phyloP scores from a whole-genome alignment of 2,797 vertebrate species.

The Danio aesculapii region DNA sequence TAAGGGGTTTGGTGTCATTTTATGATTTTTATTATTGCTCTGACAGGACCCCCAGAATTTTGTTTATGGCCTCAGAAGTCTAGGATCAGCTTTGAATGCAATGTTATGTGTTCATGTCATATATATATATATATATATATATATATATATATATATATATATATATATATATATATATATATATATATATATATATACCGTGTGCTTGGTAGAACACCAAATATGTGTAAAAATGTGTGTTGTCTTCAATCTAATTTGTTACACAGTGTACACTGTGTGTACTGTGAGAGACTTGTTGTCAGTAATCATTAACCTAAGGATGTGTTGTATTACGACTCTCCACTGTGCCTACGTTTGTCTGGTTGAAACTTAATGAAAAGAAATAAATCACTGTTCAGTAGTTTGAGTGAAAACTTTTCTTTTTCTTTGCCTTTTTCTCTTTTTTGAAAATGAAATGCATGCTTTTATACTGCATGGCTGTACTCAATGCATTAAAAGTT shows the following conservation, averaged over 20 bases:
- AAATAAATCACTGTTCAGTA: background rate
- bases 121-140: too few relatives aligned
- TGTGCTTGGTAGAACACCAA: background rate
- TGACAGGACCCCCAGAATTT: too few relatives aligned
- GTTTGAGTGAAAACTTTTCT: background rate
- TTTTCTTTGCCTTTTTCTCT: too few relatives aligned
- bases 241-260: background rate
- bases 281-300: background rate
- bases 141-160: too few relatives aligned
- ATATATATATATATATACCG: too few relatives aligned
- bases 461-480: background rate
- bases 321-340: background rate
- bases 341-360: background rate
- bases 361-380: background rate
- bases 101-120: too few relatives aligned
- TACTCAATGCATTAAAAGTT: background rate
- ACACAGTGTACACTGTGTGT: background rate
- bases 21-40: too few relatives aligned
- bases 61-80: too few relatives aligned
- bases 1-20: too few relatives aligned
- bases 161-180: too few relatives aligned
- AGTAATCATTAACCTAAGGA: slow-evolving; percentile 37
- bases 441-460: background rate
- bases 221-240: background rate
- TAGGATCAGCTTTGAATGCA: too few relatives aligned